Base-by-base conservation (phyloP, 2,113 vertebrate species). In the Phrynocephalus versicolor region DNA sequence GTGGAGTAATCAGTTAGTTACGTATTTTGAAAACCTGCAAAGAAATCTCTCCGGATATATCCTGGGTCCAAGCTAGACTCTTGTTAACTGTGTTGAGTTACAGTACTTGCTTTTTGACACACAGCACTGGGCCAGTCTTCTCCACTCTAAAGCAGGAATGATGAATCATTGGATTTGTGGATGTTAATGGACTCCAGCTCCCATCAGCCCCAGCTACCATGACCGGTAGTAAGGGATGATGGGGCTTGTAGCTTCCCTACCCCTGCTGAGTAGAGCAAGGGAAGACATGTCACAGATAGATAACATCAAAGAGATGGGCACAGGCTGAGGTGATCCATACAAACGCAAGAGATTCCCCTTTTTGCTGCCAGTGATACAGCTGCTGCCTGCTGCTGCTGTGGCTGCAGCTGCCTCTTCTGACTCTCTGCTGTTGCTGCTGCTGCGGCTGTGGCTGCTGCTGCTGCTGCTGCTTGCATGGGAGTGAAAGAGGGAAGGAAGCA, bases 401-500 rank as follows among this genome's bases (percentile, higher is more conserved):
- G 88, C 75, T 30, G 12, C 82, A 1, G 71, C 82, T 73, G 57
- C 79, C 78, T 80, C 64, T 58, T 12, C 55, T 58, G 75, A 30
- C 41, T 75, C 19, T 33, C 87, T 39, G 65, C 88, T 89, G 89
- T 77, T 83, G 90, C 84, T 35, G 27, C 89, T 39, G 30, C 87
- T 39, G 51, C 35, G n/a, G n/a, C n/a, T n/a, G n/a, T n/a, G n/a
- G n/a, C n/a, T n/a, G n/a, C n/a, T 89, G 89, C 79, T 83, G 90
- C 84, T 35, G 27, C 89, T 39, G 30, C 87, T 39, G 51, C 35
- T 60, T 85, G 90, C 87, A 62, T 72, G 82, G 88, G 78, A 89
- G 89, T 6, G 0, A 35, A 75, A n/a, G 27, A 76, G 67, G 77
- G 88, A 85, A 10, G 21, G 84, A 91, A 89, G 94, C 82, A 12